Conservation (phyloP, 2,888 invertebrate genomes). For the Emmelina monodactyla region DNA sequence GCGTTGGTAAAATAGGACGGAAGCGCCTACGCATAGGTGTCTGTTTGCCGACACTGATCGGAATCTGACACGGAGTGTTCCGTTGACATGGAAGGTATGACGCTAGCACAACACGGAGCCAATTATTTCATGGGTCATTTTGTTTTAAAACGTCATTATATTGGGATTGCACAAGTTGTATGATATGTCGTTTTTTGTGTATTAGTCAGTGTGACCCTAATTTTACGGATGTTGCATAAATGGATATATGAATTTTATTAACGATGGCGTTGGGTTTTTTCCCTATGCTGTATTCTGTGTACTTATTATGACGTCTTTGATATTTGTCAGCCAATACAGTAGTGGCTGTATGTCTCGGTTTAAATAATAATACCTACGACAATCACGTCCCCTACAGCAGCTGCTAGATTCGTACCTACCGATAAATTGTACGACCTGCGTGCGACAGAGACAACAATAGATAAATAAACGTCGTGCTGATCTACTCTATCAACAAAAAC, state of each 20-base stretch:
- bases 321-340: no score
- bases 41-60: constrained; percentile 12
- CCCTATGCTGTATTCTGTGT: no score
- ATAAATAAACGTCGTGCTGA: not conserved
- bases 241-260: no score
- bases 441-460: not conserved
- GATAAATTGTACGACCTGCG: not conserved
- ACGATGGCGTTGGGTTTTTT: no score
- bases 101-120: not conserved
- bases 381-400: not conserved
- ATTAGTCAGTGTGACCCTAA: no score
- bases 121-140: constrained; percentile 1
- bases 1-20: constrained; percentile 26
- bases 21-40: constrained; percentile 33
- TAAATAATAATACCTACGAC: no score
- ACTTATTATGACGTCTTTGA: no score
- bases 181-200: no score
- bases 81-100: constrained; percentile 1
- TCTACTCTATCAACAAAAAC: constrained; percentile 6
- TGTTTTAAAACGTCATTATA: no score
- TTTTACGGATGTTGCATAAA: no score
- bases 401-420: not conserved
- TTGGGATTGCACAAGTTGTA: no score
- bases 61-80: constrained; percentile 16
- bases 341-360: no score